Percentiles rank a stretch among this genome's conserved stretches.
phyloP scores from a whole-genome alignment of 2,113 vertebrate species.

The Penelope pileata region DNA sequence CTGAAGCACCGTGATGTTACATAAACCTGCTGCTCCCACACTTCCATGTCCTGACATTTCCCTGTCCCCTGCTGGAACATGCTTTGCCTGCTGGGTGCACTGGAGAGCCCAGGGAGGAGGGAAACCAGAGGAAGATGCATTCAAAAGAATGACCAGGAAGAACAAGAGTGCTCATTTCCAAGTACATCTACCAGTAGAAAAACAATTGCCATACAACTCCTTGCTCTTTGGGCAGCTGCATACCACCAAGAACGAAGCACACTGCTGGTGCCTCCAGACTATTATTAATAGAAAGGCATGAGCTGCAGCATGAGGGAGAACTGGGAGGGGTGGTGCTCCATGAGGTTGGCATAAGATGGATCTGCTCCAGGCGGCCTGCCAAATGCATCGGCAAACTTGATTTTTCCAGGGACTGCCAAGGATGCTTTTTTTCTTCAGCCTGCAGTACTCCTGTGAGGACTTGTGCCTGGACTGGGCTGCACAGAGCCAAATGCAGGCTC shows the following conservation, averaged over 20 bases:
- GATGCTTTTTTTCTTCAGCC: neutral
- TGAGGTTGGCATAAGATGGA: neutral
- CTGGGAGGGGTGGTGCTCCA: neutral
- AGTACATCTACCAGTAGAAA: neutral
- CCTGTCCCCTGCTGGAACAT: neutral
- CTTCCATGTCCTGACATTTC: neutral
- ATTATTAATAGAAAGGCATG: conserved; percentile 59
- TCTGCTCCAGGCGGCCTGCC: conserved; percentile 32
- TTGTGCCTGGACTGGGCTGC: neutral
- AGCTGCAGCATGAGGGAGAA: neutral
- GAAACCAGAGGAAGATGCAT: neutral
- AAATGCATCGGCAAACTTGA: conserved; percentile 31
- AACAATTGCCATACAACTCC: neutral
- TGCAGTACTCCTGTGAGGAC: neutral
- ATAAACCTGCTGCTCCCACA: neutral
- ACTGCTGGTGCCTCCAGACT: neutral
- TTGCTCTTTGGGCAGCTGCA: neutral
- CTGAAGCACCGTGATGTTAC: fast-evolving
- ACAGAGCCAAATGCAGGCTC: neutral
- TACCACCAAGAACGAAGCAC: neutral
- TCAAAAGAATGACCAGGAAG: neutral
- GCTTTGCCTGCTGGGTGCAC: fast-evolving
- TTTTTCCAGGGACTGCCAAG: neutral
- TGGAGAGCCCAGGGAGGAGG: neutral
- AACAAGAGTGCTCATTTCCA: fast-evolving